These are phyloP conservation scores for Arothron firmamentum DNA, from an alignment of 2,113 vertebrate genomes.

Conservation along the genomic window DNA sequence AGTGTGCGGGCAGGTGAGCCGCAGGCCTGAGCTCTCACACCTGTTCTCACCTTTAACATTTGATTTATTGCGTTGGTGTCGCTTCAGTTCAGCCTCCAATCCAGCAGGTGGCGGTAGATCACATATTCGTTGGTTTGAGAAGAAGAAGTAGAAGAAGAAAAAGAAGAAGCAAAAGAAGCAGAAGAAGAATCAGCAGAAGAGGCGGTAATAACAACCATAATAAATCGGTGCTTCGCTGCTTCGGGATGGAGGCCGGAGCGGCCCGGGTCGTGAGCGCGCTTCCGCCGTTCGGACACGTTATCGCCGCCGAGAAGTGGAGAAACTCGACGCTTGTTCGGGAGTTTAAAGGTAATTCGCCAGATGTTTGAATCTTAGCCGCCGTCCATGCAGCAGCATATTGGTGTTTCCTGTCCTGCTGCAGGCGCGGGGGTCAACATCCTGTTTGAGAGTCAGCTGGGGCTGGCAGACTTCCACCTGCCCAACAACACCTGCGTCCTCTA, in stretches of 20 bases:
- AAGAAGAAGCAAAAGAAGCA: too few species aligned
- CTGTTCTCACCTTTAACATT: too few species aligned
- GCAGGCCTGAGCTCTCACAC: too few species aligned
- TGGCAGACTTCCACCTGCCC: conserved; percentile 87
- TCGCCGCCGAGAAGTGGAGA: conserved; percentile 85
- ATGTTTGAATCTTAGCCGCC: neutral
- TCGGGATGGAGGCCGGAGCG: conserved; percentile 30
- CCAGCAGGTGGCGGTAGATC: neutral
- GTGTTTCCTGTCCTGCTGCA: conserved; percentile 43
- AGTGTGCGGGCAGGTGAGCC: too few species aligned
- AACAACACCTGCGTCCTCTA: conserved; percentile 83
- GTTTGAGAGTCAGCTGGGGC: conserved; percentile 81
- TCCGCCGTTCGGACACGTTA: conserved; percentile 79
- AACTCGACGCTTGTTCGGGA: conserved; percentile 75
- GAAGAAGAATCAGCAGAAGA: too few species aligned
- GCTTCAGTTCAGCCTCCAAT: neutral
- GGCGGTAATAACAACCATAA: too few species aligned
- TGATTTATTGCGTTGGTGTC: too few species aligned
- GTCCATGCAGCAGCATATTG: too few species aligned
- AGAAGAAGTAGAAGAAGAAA: too few species aligned
- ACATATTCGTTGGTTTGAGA: too few species aligned
- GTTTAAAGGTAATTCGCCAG: conserved; percentile 75
- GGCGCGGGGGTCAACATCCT: conserved; percentile 77
- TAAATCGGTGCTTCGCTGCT: neutral
- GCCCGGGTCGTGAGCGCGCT: conserved; percentile 56